phyloP scores from a whole-genome alignment of 2,797 vertebrate species.

The Fistularia tabacaria region DNA sequence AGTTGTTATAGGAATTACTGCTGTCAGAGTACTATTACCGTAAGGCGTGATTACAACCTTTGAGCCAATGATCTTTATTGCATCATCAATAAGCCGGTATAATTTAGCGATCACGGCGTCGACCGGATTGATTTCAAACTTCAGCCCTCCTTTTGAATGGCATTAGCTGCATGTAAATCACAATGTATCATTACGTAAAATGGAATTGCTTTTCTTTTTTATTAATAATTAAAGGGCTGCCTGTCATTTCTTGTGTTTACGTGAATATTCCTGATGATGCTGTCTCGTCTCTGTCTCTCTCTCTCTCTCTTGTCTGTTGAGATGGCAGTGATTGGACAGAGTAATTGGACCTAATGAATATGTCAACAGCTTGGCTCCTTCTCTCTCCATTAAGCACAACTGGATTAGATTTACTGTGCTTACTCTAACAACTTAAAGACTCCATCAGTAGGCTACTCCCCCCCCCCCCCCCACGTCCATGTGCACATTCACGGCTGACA shows the following conservation, averaged over 20 bases:
- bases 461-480: neutral
- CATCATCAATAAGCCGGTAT: conserved; percentile 62
- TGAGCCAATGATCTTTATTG: conserved; percentile 48
- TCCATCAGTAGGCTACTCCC: conserved; percentile 66
- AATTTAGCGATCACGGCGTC: conserved; percentile 56
- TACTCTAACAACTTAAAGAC: conserved; percentile 71
- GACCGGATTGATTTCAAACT: conserved; percentile 62
- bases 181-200: conserved; percentile 52
- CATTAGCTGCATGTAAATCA: conserved; percentile 42
- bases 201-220: conserved; percentile 59
- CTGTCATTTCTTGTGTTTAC: conserved; percentile 32
- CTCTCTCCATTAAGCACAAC: conserved; percentile 70
- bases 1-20: conserved; percentile 35
- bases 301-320: conserved; percentile 2
- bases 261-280: conserved; percentile 44
- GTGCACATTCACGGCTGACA: conserved; percentile 5
- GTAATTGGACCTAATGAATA: conserved; percentile 74
- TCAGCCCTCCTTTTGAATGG: conserved; percentile 44
- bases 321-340: conserved; percentile 55
- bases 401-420: conserved; percentile 73
- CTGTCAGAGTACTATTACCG: conserved; percentile 47
- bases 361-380: conserved; percentile 67
- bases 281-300: conserved; percentile 3
- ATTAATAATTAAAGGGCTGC: conserved; percentile 46
- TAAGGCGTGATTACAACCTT: conserved; percentile 54